Conservation (phyloP, 35 echinoderm and acorn worm species). For the Eucidaris tribuloides region DNA sequence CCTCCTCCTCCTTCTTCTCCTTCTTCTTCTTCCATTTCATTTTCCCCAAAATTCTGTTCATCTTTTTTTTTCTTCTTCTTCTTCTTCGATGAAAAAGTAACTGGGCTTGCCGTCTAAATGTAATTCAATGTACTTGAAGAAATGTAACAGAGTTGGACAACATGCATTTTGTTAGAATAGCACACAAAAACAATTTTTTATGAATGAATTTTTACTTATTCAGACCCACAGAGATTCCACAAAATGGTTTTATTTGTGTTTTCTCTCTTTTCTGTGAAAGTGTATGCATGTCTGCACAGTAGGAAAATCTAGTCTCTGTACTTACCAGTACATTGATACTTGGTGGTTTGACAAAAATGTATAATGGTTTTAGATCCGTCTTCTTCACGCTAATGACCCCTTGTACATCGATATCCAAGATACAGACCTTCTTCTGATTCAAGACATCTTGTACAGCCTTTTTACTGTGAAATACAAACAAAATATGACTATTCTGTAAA, state of each 20-base stretch:
- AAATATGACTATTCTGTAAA: too few species aligned
- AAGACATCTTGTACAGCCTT: slow-evolving; percentile 82
- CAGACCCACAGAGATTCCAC: too few species aligned
- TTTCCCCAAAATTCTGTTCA: background rate
- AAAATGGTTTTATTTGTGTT: too few species aligned
- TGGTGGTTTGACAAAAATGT: slow-evolving; percentile 86
- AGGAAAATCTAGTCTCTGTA: background rate
- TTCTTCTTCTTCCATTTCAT: background rate
- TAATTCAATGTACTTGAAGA: too few species aligned
- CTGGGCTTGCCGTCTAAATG: too few species aligned
- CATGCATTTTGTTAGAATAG: too few species aligned
- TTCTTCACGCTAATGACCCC: slow-evolving; percentile 76
- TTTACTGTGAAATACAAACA: slow-evolving; percentile 68
- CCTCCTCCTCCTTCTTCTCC: background rate
- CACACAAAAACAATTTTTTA: too few species aligned
- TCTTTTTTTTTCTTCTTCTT: background rate
- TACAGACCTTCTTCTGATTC: slow-evolving; percentile 68
- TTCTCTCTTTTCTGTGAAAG: too few species aligned
- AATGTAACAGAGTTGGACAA: too few species aligned
- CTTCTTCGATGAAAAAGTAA: too few species aligned
- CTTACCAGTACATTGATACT: slow-evolving; percentile 74
- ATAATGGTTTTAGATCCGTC: slow-evolving; percentile 81
- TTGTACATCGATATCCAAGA: slow-evolving; percentile 94
- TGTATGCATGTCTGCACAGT: too few species aligned
- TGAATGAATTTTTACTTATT: too few species aligned